Conservation (phyloP, 2,797 vertebrate species). For the Semotilus atromaculatus region DNA sequence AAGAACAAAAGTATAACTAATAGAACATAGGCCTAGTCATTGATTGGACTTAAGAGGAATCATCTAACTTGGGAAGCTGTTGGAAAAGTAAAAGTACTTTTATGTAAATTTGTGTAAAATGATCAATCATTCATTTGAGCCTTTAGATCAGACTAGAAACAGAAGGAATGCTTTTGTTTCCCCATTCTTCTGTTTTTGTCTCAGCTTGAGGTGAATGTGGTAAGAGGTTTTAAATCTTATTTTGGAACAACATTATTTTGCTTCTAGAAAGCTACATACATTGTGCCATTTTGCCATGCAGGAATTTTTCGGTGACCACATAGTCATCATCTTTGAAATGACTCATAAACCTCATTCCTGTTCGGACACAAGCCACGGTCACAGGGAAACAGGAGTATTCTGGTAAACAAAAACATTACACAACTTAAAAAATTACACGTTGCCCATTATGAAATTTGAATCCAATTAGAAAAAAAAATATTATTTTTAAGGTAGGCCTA, state of each 20-base stretch:
- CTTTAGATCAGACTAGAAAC: neutral
- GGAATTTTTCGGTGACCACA: slow-evolving; percentile 42
- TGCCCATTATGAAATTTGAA: neutral
- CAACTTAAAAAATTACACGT: neutral
- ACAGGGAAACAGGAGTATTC: slow-evolving; percentile 55
- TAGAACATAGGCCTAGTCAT: neutral
- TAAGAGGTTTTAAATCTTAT: neutral
- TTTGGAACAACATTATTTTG: slow-evolving; percentile 46
- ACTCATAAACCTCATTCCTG: slow-evolving; percentile 9
- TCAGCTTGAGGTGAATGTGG: neutral
- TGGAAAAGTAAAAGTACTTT: neutral
- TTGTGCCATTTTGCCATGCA: slow-evolving; percentile 2
- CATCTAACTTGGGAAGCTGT: neutral
- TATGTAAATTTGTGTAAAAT: neutral
- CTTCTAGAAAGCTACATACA: neutral
- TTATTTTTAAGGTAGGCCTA: neutral
- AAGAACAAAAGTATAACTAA: neutral
- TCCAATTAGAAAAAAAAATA: neutral
- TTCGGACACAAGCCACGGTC: slow-evolving; percentile 22
- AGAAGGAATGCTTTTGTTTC: neutral
- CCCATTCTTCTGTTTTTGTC: slow-evolving; percentile 12
- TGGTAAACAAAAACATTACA: slow-evolving; percentile 15
- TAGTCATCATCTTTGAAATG: slow-evolving; percentile 43
- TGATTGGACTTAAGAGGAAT: neutral
- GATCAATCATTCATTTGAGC: neutral